Percentiles rank a stretch among this genome's conserved stretches.
These are phyloP conservation scores for Polymixis flavicincta DNA, from an alignment of 2,888 invertebrate genomes.

Conservation along the genomic window DNA sequence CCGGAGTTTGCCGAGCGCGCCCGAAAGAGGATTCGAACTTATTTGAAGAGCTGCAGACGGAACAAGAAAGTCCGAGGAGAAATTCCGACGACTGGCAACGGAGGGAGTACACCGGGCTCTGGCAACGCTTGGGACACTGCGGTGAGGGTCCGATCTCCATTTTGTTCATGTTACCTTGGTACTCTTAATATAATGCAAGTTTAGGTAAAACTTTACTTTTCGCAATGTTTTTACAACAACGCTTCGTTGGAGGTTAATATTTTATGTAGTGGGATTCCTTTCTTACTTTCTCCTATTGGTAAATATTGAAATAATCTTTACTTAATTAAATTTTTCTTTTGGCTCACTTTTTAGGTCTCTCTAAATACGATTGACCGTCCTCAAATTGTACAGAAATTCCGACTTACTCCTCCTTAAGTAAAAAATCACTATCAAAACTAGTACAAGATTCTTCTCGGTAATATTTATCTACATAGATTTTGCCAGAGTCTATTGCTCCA, in stretches of 20 bases:
- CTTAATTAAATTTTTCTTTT: background rate
- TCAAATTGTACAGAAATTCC: background rate
- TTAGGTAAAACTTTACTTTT: conserved; percentile 55
- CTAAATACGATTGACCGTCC: background rate
- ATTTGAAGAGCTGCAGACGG: conserved; percentile 98
- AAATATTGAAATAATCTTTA: background rate
- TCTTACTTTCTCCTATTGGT: background rate
- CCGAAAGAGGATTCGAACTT: conserved; percentile 98
- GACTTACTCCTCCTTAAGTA: background rate
- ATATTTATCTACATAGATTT: background rate
- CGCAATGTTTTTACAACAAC: background rate
- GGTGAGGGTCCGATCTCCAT: conserved; percentile 92
- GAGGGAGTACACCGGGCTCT: conserved; percentile 84
- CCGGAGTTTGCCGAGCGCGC: conserved; percentile 99
- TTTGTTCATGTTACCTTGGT: conserved; percentile 66
- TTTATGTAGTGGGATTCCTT: background rate
- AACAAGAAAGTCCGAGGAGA: conserved; percentile 98
- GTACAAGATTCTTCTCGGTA: background rate
- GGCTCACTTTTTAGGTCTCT: background rate
- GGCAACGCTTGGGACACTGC: conserved; percentile 95
- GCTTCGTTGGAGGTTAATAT: background rate
- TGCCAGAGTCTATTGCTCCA: background rate
- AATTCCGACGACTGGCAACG: conserved; percentile 83
- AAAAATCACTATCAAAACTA: background rate
- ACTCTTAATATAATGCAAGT: conserved; percentile 26